A percentile compares a stretch with the other conserved stretches of the same genome.
Evolutionary conservation across 1,140 invertebrate genomes (phyloP).

Genomic region (Babylonia areolata): DNA sequence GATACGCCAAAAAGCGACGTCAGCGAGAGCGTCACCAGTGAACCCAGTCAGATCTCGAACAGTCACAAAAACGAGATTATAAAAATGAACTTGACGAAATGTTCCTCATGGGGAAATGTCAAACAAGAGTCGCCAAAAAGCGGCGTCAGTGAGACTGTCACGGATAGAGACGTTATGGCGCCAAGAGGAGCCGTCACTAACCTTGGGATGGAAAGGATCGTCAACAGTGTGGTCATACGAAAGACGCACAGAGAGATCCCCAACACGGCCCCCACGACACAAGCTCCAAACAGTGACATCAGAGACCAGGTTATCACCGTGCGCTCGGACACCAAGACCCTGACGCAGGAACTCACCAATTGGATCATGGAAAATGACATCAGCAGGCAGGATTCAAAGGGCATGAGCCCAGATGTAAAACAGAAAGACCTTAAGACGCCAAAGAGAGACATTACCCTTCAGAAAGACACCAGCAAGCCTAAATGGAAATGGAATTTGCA

Average conservation of each 20-base stretch:
- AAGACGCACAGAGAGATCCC: background rate
- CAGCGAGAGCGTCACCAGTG: background rate
- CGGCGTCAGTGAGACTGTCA: background rate
- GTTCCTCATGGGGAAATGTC: background rate
- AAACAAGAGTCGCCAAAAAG: background rate
- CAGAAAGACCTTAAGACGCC: background rate
- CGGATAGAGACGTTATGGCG: background rate
- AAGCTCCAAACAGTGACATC: background rate
- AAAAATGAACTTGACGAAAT: background rate
- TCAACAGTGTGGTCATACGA: background rate
- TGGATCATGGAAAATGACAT: background rate
- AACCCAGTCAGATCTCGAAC: background rate
- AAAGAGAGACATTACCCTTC: background rate
- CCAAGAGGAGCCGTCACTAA: background rate
- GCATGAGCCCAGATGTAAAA: background rate
- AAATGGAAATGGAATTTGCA: no score
- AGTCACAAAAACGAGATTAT: background rate
- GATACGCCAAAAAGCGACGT: background rate
- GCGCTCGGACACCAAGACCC: background rate
- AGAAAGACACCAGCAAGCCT: background rate
- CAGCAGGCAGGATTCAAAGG: background rate
- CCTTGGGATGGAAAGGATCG: background rate
- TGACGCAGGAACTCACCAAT: background rate
- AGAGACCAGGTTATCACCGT: background rate
- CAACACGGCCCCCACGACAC: background rate